These are phyloP conservation scores for Nothocercus nigrocapillus DNA, from an alignment of 2,113 vertebrate species.

Conservation along the genomic window DNA sequence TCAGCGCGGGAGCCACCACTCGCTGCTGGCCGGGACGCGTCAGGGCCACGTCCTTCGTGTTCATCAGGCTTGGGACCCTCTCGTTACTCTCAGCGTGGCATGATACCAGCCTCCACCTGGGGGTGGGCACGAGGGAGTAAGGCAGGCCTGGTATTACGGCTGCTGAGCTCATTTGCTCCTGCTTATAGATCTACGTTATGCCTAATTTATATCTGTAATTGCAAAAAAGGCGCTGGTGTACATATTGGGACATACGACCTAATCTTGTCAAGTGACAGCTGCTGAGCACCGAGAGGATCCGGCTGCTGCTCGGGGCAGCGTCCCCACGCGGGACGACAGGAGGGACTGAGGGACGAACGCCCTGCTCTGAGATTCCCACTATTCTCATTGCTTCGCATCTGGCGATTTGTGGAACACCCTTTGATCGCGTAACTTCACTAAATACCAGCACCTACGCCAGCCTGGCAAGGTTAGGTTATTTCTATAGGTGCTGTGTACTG, in stretches of 20 bases:
- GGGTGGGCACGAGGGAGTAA: background rate
- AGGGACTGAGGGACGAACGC: background rate
- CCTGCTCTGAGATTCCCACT: background rate
- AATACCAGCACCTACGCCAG: too few species aligned
- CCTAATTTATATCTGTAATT: background rate
- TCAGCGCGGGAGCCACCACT: background rate
- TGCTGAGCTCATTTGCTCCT: background rate
- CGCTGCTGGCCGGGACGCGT: background rate
- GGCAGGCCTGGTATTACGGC: background rate
- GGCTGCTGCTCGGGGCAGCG: background rate
- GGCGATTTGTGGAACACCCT: background rate
- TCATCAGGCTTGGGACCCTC: background rate
- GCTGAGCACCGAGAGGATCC: background rate
- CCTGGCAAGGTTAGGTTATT: background rate
- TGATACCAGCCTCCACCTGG: background rate
- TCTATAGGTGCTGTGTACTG: background rate
- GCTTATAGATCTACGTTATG: background rate
- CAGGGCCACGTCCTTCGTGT: fast-evolving
- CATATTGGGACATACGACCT: background rate
- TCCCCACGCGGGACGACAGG: too few species aligned
- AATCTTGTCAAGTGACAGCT: background rate
- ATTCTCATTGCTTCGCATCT: too few species aligned
- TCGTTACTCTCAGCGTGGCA: background rate
- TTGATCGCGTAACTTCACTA: too few species aligned
- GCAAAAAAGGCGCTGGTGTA: background rate